Percentiles rank a stretch among this genome's conserved stretches.
These are phyloP conservation scores for Nephrotoma flavescens DNA, from an alignment of 2,888 invertebrate species.

Conservation along the genomic window DNA sequence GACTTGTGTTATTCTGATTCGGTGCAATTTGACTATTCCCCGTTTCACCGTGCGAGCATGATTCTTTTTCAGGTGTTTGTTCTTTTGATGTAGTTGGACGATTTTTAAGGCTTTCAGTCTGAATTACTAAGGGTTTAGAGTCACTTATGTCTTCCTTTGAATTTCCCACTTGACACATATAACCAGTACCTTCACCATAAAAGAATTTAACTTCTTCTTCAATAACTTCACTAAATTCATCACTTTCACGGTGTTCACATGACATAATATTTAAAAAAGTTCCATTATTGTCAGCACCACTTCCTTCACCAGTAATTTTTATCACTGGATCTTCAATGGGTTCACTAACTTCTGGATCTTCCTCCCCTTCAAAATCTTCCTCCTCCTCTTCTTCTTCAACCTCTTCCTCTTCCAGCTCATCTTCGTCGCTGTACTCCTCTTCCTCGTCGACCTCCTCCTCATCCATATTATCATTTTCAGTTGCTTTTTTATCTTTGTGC, in stretches of 20 bases:
- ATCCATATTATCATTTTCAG: conserved; percentile 5
- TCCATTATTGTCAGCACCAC: conserved; percentile 48
- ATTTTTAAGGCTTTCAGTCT: conserved; percentile 32
- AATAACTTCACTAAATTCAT: conserved; percentile 49
- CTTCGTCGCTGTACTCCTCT: conserved; percentile 15
- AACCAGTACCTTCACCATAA: conserved; percentile 56
- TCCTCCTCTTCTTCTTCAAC: conserved; percentile 12
- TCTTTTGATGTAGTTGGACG: conserved; percentile 22
- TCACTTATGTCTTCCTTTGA: conserved; percentile 20
- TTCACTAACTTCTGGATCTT: conserved; percentile 37
- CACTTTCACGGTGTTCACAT: conserved; percentile 8
- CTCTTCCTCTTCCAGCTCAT: conserved; percentile 13
- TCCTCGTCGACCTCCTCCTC: conserved; percentile 19
- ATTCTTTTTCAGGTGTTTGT: not conserved
- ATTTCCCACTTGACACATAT: conserved; percentile 61
- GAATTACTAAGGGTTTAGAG: conserved; percentile 34
- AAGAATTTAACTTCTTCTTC: conserved; percentile 57
- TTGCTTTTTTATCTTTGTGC: conserved; percentile 3
- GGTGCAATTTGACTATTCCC: not conserved
- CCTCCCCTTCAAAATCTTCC: conserved; percentile 9
- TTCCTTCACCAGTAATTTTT: conserved; percentile 53
- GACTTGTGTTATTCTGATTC: not conserved
- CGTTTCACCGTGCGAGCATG: not conserved
- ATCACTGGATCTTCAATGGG: conserved; percentile 60
- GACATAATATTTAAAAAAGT: conserved; percentile 21